Evolutionary conservation across 1,140 invertebrate genomes (phyloP), one percentile per base, ranked within the genome.

Genomic region (Acromyrmex echinatior): DNA sequence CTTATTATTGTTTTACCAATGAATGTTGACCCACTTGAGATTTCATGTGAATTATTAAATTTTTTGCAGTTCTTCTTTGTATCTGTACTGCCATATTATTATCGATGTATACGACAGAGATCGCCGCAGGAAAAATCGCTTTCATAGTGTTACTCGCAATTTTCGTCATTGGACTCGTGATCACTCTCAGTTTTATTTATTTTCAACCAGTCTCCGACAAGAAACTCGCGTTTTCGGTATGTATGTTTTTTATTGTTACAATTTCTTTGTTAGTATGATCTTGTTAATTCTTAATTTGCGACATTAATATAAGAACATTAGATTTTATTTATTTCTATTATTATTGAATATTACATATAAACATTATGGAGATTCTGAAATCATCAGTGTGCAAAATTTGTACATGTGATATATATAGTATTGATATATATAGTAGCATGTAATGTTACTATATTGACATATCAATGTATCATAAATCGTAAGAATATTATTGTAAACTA

Each of bases 141-240:
- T 93, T 96, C 2, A 80, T 96, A 6, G 65, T 94, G 28, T 82
- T 95, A 39, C 70, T 96, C 2, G 85, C 81, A 7, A 14, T 95
- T 60, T 92, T 95, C 21, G 71, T 93, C 0, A 16, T 93, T n/a
- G 93, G 96, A 4, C 91, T 97, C 0, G 65, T 96, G 14, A 6
- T 92, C 12, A 96, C 95, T 18, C 93, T 97, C 9, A 93, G 94
- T 58, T 95, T 96, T n/a, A 97, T 97, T 62, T 96, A 96, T 2
- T 87, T 96, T 0, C 97, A 97, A 88, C 97, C 97, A 12, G 95
- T 95, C 6, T 96, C 96, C 25, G 94, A 93, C 18, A 94, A 86
- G 18, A 93, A 93, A 66, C 92, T 95, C 9, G 53, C 87, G 28
- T 95, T 95, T 90, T 94, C 92, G 79, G 93, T 95, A 90, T 49